Conservation (phyloP, 2,113 vertebrate species). For the Leucosticte australis region DNA sequence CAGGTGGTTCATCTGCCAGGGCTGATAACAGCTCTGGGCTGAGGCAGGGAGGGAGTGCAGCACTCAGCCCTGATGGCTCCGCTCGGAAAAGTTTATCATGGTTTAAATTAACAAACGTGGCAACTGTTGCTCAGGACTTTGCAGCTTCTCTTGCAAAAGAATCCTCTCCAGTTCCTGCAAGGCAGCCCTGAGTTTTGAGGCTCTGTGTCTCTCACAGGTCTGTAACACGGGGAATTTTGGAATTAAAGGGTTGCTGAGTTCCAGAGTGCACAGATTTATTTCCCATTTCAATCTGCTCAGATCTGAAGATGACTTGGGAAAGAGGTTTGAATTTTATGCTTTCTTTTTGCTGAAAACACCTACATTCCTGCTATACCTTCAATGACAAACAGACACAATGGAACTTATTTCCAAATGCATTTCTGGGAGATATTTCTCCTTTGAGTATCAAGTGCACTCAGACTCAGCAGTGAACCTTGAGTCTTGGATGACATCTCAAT, state of each 20-base stretch:
- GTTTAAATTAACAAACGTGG: not conserved
- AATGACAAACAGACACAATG: not conserved
- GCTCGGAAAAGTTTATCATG: not conserved
- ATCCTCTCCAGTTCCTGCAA: not conserved
- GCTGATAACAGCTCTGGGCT: not conserved
- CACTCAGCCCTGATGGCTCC: not conserved
- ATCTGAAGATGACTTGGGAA: not conserved
- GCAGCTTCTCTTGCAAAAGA: not conserved
- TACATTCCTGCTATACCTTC: not conserved
- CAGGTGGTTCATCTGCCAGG: not conserved
- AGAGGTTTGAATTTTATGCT: not conserved
- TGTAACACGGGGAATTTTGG: not conserved
- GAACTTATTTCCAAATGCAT: not conserved
- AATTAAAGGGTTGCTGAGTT: not conserved
- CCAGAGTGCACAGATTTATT: not conserved
- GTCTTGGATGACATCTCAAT: slow-evolving; percentile 40
- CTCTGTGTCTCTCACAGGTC: not conserved
- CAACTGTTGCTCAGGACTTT: not conserved
- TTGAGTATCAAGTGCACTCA: slow-evolving; percentile 15
- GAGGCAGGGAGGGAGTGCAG: not conserved
- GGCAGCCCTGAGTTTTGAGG: not conserved
- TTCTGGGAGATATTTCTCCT: not conserved
- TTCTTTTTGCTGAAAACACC: not conserved
- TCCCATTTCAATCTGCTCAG: not conserved
- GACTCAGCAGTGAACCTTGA: slow-evolving; percentile 23